Evolutionary conservation across 2,113 vertebrate genomes (phyloP).

Genomic region (Pungitius pungitius): DNA sequence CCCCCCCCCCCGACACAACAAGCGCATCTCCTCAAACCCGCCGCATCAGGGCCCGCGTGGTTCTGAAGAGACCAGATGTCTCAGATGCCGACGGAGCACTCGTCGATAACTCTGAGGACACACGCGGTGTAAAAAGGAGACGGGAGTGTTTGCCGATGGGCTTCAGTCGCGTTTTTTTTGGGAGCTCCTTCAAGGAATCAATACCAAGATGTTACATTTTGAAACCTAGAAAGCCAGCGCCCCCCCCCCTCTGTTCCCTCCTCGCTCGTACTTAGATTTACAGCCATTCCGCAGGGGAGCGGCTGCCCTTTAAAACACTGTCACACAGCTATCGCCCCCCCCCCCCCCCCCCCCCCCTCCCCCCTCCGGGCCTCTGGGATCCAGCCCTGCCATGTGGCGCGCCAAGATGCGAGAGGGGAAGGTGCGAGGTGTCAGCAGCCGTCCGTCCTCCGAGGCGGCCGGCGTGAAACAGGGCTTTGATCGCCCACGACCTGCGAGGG

Average conservation of each 20-base stretch:
- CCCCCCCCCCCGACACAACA: slow-evolving; percentile 14
- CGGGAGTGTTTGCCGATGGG: slow-evolving; percentile 1
- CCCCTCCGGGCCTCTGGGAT: slow-evolving; percentile 39
- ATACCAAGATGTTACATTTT: not conserved
- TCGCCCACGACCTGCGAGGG: slow-evolving; percentile 39
- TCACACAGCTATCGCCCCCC: slow-evolving; percentile 47
- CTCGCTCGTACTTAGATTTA: slow-evolving; percentile 53
- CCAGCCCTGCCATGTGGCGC: slow-evolving; percentile 7
- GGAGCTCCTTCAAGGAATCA: slow-evolving; percentile 4
- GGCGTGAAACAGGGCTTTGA: slow-evolving; percentile 70
- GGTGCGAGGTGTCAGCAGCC: slow-evolving; percentile 44
- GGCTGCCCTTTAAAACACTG: slow-evolving; percentile 68
- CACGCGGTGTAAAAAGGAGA: not conserved
- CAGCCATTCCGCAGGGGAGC: slow-evolving; percentile 49
- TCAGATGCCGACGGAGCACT: too few relatives aligned
- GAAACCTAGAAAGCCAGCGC: slow-evolving; percentile 12
- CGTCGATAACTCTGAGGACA: too few relatives aligned
- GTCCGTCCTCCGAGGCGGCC: slow-evolving; percentile 62
- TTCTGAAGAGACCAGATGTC: too few relatives aligned
- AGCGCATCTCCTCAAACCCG: not conserved
- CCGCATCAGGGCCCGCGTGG: not conserved
- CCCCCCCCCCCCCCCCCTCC: slow-evolving; percentile 22
- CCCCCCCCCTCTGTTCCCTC: slow-evolving; percentile 3
- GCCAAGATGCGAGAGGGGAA: slow-evolving; percentile 31
- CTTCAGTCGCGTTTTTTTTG: not conserved